phyloP scores from a whole-genome alignment of 2,113 vertebrate species.

The Strix uralensis region DNA sequence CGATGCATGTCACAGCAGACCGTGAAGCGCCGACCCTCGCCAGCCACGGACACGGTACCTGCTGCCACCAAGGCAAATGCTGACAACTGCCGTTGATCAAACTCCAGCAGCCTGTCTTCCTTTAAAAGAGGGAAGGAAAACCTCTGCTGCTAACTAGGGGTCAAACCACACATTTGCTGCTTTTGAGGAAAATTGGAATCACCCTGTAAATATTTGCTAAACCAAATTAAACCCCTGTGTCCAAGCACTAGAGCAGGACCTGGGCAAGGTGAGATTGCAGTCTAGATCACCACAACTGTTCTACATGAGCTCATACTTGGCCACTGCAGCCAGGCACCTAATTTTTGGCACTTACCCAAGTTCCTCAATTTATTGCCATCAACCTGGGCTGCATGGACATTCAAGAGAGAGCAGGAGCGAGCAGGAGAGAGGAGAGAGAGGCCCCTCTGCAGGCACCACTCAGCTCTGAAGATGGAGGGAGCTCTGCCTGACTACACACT shows the following conservation, averaged over 20 bases:
- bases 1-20: fast-evolving
- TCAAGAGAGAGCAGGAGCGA: background rate
- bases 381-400: background rate
- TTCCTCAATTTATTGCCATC: background rate
- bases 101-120: background rate
- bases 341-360: background rate
- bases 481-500: background rate
- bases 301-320: background rate
- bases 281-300: background rate
- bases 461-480: background rate
- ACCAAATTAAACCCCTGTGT: background rate
- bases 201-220: background rate
- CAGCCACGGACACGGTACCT: fast-evolving
- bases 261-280: background rate
- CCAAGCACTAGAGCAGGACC: background rate
- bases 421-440: background rate
- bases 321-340: background rate
- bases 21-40: fast-evolving
- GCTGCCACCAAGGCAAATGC: background rate
- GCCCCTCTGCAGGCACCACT: background rate
- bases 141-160: background rate
- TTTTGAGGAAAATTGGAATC: background rate
- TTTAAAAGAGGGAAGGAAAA: background rate
- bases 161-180: background rate
- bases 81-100: fast-evolving